Percentiles rank a stretch among this genome's conserved stretches.
Conservation (phyloP, 2,113 vertebrate species). For the Neodon shergylaensis region DNA sequence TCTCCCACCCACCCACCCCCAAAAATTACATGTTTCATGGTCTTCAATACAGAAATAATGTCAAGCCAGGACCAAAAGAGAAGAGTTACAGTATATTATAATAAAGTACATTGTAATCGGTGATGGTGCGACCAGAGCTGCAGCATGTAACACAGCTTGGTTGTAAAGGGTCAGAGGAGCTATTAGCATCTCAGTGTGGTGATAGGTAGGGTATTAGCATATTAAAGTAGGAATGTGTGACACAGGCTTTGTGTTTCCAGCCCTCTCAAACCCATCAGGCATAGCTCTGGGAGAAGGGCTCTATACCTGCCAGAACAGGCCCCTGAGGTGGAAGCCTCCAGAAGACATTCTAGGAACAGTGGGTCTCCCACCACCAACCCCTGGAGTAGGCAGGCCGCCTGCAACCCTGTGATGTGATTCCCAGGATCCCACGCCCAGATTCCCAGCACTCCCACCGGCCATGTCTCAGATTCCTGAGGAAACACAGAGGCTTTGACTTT, state of each 20-base stretch:
- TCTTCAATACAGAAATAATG: background rate
- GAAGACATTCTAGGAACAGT: background rate
- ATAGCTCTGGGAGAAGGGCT: background rate
- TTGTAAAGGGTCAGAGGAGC: background rate
- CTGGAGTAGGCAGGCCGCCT: fast-evolving
- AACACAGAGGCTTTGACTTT: background rate
- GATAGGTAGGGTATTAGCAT: background rate
- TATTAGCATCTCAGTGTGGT: background rate
- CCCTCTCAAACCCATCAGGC: background rate
- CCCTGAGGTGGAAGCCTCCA: too few relatives aligned
- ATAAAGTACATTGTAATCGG: background rate
- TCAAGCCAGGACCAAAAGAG: background rate
- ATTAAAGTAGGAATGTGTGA: background rate
- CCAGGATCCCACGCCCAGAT: background rate
- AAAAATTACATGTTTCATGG: background rate
- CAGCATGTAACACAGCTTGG: background rate
- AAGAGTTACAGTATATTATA: background rate
- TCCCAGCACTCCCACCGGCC: background rate
- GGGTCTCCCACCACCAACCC: background rate
- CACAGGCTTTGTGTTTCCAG: background rate
- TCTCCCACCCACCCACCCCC: too few relatives aligned
- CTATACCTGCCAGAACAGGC: too few relatives aligned
- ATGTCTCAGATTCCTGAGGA: background rate
- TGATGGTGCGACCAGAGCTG: background rate
- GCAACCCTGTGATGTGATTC: background rate